These are phyloP conservation scores for Pipistrellus pipistrellus DNA, from an alignment of 2,797 vertebrate species.

Conservation along the genomic window DNA sequence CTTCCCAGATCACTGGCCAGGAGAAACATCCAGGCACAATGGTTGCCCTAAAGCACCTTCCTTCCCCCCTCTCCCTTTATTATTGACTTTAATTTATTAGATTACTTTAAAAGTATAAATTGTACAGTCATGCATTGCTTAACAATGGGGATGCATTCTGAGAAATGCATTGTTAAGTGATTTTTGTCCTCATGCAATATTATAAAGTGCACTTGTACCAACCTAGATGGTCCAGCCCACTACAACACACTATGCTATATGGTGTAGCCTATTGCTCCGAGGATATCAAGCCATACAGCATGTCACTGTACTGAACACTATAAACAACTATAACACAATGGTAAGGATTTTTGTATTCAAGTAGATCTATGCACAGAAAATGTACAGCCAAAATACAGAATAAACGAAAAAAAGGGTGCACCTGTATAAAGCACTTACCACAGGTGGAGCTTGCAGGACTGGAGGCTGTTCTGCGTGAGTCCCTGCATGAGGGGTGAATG, in stretches of 20 bases:
- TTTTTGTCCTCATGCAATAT: neutral
- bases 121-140: neutral
- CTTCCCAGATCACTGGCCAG: neutral
- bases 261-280: neutral
- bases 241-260: neutral
- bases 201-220: neutral
- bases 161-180: neutral
- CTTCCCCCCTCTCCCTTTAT: neutral
- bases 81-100: neutral
- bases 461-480: neutral
- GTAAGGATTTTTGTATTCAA: neutral
- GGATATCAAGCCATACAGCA: neutral
- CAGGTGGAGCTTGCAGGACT: neutral
- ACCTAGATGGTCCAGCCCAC: neutral
- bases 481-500: neutral
- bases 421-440: neutral
- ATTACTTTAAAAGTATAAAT: neutral
- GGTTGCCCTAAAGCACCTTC: neutral
- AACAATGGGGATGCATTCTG: neutral
- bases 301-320: neutral
- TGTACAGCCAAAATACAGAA: neutral
- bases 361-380: neutral
- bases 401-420: neutral
- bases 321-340: neutral
- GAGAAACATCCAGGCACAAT: neutral